These are phyloP conservation scores for Myotis vivesi DNA, from an alignment of 2,797 vertebrate species.

Conservation along the genomic window DNA sequence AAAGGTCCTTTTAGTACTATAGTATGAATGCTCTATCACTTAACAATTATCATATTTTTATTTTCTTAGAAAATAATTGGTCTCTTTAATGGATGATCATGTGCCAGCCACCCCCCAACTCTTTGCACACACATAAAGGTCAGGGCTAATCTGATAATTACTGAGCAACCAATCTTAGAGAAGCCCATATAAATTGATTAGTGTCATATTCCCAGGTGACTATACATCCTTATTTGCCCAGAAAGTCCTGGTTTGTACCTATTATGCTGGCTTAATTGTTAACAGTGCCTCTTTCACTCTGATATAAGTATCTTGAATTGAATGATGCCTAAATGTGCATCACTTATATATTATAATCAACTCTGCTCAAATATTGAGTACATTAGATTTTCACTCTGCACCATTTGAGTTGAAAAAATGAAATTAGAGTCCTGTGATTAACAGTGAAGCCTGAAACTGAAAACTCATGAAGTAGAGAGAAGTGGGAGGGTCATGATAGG, in stretches of 20 bases:
- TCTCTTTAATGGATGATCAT: conserved; percentile 34
- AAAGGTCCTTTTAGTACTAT: not conserved
- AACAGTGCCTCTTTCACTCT: conserved; percentile 5
- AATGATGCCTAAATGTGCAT: conserved; percentile 43
- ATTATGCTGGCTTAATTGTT: conserved; percentile 37
- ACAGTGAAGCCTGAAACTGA: conserved; percentile 49
- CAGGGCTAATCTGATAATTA: conserved; percentile 5
- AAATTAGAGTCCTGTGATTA: conserved; percentile 63
- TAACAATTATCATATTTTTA: not conserved
- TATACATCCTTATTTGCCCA: not conserved
- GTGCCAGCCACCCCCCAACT: not conserved
- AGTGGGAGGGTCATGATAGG: conserved; percentile 66
- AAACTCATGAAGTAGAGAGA: conserved; percentile 66
- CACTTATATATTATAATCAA: conserved; percentile 45
- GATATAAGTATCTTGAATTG: conserved; percentile 21
- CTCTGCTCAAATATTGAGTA: conserved; percentile 44
- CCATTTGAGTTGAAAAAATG: conserved; percentile 58
- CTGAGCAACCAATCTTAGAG: not conserved
- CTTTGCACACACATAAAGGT: not conserved
- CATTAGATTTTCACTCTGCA: conserved; percentile 43
- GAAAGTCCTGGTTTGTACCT: conserved; percentile 33
- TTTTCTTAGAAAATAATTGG: conserved; percentile 19
- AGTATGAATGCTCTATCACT: conserved; percentile 34
- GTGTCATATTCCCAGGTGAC: not conserved
- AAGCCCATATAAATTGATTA: conserved; percentile 3